These are phyloP conservation scores for Saccostrea cuccullata DNA, from an alignment of 1,140 invertebrate species.

Conservation along the genomic window DNA sequence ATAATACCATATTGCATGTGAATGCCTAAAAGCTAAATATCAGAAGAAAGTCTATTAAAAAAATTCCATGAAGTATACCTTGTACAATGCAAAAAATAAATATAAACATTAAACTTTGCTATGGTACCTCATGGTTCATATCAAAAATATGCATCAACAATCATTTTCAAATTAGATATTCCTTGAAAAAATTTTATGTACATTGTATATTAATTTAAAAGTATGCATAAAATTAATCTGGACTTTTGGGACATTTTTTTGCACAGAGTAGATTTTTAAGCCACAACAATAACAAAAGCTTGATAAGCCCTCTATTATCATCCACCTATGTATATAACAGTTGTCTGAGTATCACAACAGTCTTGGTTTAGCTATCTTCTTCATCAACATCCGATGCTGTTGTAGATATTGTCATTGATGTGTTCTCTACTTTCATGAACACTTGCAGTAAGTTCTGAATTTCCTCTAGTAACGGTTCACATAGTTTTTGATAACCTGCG, in stretches of 20 bases:
- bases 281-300: not conserved
- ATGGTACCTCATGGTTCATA: too few species aligned
- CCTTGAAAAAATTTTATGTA: too few species aligned
- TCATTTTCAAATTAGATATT: too few species aligned
- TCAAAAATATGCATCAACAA: too few species aligned
- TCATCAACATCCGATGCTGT: conserved; percentile 42
- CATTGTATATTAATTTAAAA: too few species aligned
- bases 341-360: not conserved
- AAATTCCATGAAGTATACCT: too few species aligned
- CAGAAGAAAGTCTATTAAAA: too few species aligned
- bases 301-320: not conserved
- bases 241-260: not conserved
- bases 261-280: not conserved
- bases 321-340: not conserved
- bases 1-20: too few species aligned
- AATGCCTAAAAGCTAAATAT: too few species aligned
- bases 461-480: conserved; percentile 76
- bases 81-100: too few species aligned
- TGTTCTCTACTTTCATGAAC: conserved; percentile 74
- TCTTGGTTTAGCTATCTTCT: not conserved
- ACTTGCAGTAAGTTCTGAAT: conserved; percentile 74
- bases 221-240: too few species aligned
- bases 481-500: conserved; percentile 86
- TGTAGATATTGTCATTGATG: conserved; percentile 57
- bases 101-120: too few species aligned